These are phyloP conservation scores for Vollenhovia emeryi DNA, from an alignment of 1,140 invertebrate genomes.

Conservation along the genomic window DNA sequence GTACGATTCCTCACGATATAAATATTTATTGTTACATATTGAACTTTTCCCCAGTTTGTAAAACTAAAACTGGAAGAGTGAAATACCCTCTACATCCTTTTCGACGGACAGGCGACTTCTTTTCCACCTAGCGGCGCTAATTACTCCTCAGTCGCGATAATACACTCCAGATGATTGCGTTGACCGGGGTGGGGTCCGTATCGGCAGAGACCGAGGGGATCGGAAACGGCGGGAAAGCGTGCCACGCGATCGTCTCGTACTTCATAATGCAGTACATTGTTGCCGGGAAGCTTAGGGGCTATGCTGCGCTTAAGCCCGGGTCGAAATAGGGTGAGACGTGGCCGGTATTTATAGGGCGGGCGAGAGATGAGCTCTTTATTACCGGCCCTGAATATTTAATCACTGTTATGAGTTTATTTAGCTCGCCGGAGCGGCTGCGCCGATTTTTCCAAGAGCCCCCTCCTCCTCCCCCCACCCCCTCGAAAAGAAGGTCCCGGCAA, in stretches of 20 bases:
- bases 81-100: background rate
- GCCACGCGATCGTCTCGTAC: conserved; percentile 62
- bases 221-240: conserved; percentile 58
- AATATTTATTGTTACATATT: background rate
- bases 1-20: background rate
- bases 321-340: conserved; percentile 69
- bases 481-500: conserved; percentile 24
- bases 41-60: background rate
- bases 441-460: conserved; percentile 59
- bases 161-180: conserved; percentile 74
- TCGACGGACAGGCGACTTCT: conserved; percentile 37
- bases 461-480: no score
- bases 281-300: conserved; percentile 75
- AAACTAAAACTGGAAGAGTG: background rate
- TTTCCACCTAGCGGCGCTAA: conserved; percentile 63
- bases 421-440: conserved; percentile 38
- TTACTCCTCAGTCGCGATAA: conserved; percentile 74
- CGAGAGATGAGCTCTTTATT: conserved; percentile 77
- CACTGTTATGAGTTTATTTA: conserved; percentile 81
- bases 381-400: conserved; percentile 81
- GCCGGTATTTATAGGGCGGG: conserved; percentile 69
- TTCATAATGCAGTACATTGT: conserved; percentile 81
- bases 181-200: conserved; percentile 62
- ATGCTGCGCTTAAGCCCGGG: conserved; percentile 75
- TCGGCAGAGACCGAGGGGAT: conserved; percentile 36